These are phyloP conservation scores for Ruditapes philippinarum DNA, from an alignment of 1,140 invertebrate genomes.

Conservation along the genomic window DNA sequence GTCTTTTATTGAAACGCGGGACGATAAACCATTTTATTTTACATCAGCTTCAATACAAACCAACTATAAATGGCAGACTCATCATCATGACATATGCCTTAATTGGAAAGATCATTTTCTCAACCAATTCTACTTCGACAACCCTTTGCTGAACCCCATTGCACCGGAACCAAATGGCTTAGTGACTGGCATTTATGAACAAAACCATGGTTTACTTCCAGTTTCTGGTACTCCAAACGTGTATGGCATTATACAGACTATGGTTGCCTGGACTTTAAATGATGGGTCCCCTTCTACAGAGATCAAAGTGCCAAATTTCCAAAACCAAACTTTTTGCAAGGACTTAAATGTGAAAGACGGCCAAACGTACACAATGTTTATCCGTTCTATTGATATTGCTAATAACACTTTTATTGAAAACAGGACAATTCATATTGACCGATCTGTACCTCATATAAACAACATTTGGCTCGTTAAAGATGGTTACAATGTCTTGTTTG, in stretches of 20 bases:
- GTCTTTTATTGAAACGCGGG: neutral
- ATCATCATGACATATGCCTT: conserved; percentile 10
- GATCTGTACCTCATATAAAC: neutral
- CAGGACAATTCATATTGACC: conserved; percentile 68
- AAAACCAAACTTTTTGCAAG: conserved; percentile 33
- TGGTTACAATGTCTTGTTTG: no score
- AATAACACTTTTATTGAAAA: conserved; percentile 51
- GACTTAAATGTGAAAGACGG: conserved; percentile 59
- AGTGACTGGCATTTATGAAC: conserved; percentile 65
- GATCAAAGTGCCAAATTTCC: conserved; percentile 19
- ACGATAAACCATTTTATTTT: neutral
- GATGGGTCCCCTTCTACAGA: neutral
- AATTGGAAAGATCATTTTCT: conserved; percentile 24
- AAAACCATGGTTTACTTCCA: conserved; percentile 63
- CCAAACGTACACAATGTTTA: conserved; percentile 63
- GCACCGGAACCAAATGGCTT: conserved; percentile 25
- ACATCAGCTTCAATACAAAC: conserved; percentile 10
- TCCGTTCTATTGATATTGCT: conserved; percentile 66
- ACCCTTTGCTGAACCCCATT: conserved; percentile 62
- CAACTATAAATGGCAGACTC: conserved; percentile 44
- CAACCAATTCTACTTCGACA: conserved; percentile 4
- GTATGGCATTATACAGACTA: conserved; percentile 65
- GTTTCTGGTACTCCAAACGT: conserved; percentile 72
- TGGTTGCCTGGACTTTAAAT: neutral
- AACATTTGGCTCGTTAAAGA: no score